Conservation (phyloP, 2,797 vertebrate genomes). For the Cynodonichthys magdalenae region DNA sequence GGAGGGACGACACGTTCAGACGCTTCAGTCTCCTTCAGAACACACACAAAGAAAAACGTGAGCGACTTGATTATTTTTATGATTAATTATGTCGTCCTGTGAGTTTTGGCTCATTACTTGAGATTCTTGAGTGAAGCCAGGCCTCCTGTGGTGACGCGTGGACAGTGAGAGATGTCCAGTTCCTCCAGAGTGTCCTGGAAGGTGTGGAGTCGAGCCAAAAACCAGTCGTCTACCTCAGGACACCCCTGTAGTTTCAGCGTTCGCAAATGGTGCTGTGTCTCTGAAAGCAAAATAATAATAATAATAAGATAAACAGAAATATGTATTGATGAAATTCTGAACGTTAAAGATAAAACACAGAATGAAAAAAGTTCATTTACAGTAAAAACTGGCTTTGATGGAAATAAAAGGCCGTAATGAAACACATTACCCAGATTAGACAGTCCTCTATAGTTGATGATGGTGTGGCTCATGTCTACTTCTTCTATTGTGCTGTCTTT, state of each 20-base stretch:
- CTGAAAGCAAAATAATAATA: constrained; percentile 58
- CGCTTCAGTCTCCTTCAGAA: constrained; percentile 78
- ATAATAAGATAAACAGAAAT: background rate
- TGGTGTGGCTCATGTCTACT: constrained; percentile 80
- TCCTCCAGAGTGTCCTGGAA: constrained; percentile 82
- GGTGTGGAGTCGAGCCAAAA: constrained; percentile 79
- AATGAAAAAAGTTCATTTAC: background rate
- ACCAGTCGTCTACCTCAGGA: constrained; percentile 88
- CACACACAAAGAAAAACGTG: constrained; percentile 6
- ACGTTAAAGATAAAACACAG: background rate
- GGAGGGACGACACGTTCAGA: constrained; percentile 84
- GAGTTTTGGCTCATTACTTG: constrained; percentile 58
- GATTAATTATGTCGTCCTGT: background rate
- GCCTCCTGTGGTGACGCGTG: constrained; percentile 81
- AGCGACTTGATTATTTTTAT: background rate
- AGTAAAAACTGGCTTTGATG: background rate
- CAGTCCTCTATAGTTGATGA: constrained; percentile 82
- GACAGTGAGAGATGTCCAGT: constrained; percentile 86
- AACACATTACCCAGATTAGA: constrained; percentile 79
- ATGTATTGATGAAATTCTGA: background rate
- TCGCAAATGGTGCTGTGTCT: constrained; percentile 68
- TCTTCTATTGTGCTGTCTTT: constrained; percentile 76
- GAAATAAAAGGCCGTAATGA: background rate
- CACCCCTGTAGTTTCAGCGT: constrained; percentile 82
- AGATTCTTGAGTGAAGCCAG: constrained; percentile 87